Base-by-base conservation (phyloP, 2,113 vertebrate genomes). In the Dipodomys merriami region DNA sequence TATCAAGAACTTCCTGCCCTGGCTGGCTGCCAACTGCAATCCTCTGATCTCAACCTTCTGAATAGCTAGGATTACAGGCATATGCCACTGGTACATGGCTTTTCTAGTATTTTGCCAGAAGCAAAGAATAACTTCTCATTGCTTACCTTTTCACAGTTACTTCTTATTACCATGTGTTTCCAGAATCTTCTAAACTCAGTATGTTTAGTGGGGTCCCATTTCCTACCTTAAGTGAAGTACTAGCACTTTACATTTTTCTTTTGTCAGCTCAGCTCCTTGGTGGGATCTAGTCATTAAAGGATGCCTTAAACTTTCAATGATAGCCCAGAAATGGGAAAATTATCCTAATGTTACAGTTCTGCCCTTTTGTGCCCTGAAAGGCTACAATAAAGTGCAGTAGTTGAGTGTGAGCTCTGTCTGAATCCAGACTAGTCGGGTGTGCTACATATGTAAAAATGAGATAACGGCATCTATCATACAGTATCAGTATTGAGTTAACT, bases 211-310 rank as follows among this genome's bases (percentile, higher is more conserved):
- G 12, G 76, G 16, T 78, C 3, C 64, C 30, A 39, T 67, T 88
- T 91, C 94, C 46, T 86, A 90, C 22, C 83, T 83, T 85, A 83
- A 30, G 2, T 73, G 64, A 86, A 88, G 65, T 29, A 65, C 65
- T 62, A 44, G 27, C 62, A 92, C 69, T 92, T 92, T 23, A 93
- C 72, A 57, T 87, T 76, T 18, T 84, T 91, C 12, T 81, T 68
- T 88, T 73, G 83, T 78, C 39, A 83, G 27, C n/a, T 78, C 49
- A 57, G 15, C 60, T 89, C 62, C 57, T 93, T 44, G 86, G 27
- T 46, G 46, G 77, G 53, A 80, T n/a, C 39, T 35, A 90, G 62
- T 92, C 78, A 92, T 85, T 88, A 80, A 83, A 57, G 44, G 46
- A 74, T 88, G 49, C 57, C 81, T 88, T 77, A 90, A 87, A 19